Evolutionary conservation across 2,113 vertebrate species (phyloP).

Genomic region (Clarias batrachus): DNA sequence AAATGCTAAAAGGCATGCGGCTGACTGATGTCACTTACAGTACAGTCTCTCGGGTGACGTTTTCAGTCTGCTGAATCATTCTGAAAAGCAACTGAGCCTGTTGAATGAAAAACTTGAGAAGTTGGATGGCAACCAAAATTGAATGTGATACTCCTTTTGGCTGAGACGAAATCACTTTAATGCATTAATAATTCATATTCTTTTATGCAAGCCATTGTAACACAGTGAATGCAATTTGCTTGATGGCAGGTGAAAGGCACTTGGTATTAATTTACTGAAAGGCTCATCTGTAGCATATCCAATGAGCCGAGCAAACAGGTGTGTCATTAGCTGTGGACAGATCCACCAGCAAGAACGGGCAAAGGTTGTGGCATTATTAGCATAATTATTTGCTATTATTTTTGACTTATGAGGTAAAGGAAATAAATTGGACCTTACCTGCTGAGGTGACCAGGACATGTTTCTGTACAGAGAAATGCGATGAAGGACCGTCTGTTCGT

Average conservation of each 20-base stretch:
- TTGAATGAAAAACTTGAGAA: slow-evolving; percentile 58
- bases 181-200: slow-evolving; percentile 74
- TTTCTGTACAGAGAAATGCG: slow-evolving; percentile 66
- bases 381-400: slow-evolving; percentile 16
- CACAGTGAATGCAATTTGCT: slow-evolving; percentile 75
- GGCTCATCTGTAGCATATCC: slow-evolving; percentile 66
- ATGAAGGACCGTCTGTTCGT: slow-evolving; percentile 64
- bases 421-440: slow-evolving; percentile 69
- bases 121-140: slow-evolving; percentile 55
- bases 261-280: slow-evolving; percentile 72
- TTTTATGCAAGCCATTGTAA: slow-evolving; percentile 67
- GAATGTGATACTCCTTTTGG: slow-evolving; percentile 59
- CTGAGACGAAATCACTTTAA: slow-evolving; percentile 72
- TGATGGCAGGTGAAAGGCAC: slow-evolving; percentile 68
- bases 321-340: slow-evolving; percentile 44
- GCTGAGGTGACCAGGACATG: slow-evolving; percentile 80
- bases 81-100: slow-evolving; percentile 84
- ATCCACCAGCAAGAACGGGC: slow-evolving; percentile 1
- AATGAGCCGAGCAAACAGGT: slow-evolving; percentile 63
- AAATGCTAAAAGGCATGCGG: not conserved
- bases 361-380: not conserved
- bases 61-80: slow-evolving; percentile 70
- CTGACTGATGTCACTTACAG: slow-evolving; percentile 70
- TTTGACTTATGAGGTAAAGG: slow-evolving; percentile 5
- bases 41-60: slow-evolving; percentile 68